phyloP scores from a whole-genome alignment of 2,797 vertebrate species.

The Glossophaga mutica region DNA sequence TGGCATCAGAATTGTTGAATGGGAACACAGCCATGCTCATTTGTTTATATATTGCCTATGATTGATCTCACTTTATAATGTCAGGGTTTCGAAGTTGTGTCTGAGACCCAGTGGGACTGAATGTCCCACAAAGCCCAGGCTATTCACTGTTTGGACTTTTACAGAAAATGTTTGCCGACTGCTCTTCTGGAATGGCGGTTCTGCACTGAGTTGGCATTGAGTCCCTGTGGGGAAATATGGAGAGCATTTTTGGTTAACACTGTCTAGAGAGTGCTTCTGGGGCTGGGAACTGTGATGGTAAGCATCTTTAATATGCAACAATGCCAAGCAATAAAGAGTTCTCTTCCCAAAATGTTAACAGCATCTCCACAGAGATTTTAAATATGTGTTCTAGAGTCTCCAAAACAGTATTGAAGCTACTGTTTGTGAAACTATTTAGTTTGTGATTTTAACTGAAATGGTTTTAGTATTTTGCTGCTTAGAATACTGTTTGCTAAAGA shows the following conservation, averaged over 20 bases:
- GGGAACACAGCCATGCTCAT: background rate
- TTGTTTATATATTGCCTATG: background rate
- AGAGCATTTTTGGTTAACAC: background rate
- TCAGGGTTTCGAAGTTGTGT: background rate
- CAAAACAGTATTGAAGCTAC: background rate
- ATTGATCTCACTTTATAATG: background rate
- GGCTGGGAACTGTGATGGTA: background rate
- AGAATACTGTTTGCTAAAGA: background rate
- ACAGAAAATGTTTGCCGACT: background rate
- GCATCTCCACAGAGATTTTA: background rate
- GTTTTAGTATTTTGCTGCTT: background rate
- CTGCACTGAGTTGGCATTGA: background rate
- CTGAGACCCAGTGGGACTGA: background rate
- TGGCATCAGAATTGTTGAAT: background rate
- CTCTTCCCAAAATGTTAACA: conserved; percentile 2
- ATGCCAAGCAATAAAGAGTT: background rate
- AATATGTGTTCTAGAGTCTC: background rate
- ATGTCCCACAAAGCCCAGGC: background rate
- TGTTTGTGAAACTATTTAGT: too few species aligned
- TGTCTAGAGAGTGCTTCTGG: background rate
- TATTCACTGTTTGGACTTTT: background rate
- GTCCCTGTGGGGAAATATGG: background rate
- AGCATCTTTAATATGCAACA: background rate
- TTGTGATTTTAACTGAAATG: conserved; percentile 1
- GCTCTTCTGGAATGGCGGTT: background rate